A percentile compares a stretch with the other conserved stretches of the same genome.
phyloP scores from a whole-genome alignment of 2,888 invertebrate species.

The Phania funesta region DNA sequence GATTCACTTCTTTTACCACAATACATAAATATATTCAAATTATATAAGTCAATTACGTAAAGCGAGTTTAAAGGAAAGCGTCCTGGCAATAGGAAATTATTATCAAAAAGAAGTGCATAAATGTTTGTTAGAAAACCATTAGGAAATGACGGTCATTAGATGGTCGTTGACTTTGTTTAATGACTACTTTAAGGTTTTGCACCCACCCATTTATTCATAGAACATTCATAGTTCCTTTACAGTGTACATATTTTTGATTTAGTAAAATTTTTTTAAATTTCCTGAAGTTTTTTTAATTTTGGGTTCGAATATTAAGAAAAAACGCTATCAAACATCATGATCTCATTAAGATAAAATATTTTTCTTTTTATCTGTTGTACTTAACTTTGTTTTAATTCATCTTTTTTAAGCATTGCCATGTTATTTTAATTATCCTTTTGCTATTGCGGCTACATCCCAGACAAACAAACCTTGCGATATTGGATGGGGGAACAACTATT shows the following conservation, averaged over 20 bases:
- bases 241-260: neutral
- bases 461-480: neutral
- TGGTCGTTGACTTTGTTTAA: slow-evolving; percentile 56
- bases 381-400: slow-evolving; percentile 53
- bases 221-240: neutral
- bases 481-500: neutral
- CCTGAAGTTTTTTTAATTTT: neutral
- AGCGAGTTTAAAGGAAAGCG: neutral
- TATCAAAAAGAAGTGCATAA: slow-evolving; percentile 23
- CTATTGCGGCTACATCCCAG: slow-evolving; percentile 4
- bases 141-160: slow-evolving; percentile 53
- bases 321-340: slow-evolving; percentile 27
- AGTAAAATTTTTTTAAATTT: slow-evolving; percentile 32
- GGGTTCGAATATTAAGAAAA: neutral
- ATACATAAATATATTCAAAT: no score
- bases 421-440: slow-evolving; percentile 55
- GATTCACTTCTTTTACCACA: neutral
- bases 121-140: slow-evolving; percentile 29
- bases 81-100: slow-evolving; percentile 15
- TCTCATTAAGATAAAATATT: slow-evolving; percentile 21
- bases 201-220: neutral
- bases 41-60: no score
- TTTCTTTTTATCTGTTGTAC: neutral
- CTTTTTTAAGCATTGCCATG: slow-evolving; percentile 33
- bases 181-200: slow-evolving; percentile 22